These are phyloP conservation scores for Solenodon paradoxus DNA, from an alignment of 2,113 vertebrate genomes.

Conservation along the genomic window DNA sequence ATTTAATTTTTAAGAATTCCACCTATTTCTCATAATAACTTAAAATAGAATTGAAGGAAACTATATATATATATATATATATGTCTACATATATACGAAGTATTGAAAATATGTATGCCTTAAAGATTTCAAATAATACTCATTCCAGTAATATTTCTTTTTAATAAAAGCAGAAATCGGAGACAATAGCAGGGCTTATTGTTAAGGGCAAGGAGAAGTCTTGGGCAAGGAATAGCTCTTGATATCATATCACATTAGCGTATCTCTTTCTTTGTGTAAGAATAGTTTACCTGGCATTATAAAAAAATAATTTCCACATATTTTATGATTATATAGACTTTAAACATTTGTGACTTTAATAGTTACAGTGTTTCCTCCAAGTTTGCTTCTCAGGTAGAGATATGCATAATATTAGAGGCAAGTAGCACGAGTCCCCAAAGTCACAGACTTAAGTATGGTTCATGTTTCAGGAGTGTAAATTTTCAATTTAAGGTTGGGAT, in stretches of 20 bases:
- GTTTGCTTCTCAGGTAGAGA: not conserved
- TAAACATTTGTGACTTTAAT: not conserved
- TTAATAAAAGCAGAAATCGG: not conserved
- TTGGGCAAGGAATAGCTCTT: not conserved
- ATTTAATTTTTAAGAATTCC: not conserved
- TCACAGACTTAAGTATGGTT: not conserved
- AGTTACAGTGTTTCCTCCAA: not conserved
- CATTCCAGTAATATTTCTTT: not conserved
- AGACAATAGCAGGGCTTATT: not conserved
- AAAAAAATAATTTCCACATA: not conserved
- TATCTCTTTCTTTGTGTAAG: not conserved
- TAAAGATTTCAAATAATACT: constrained; percentile 10
- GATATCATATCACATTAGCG: not conserved
- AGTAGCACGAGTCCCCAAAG: not conserved
- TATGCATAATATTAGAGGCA: not conserved
- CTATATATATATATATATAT: not conserved
- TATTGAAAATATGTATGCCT: not conserved
- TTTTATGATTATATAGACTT: not conserved
- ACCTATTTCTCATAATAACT: not conserved
- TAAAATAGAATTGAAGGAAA: not conserved
- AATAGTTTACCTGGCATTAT: not conserved
- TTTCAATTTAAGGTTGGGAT: not conserved
- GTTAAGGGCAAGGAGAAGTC: not conserved
- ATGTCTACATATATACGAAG: too few species aligned
- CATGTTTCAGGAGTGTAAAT: not conserved